phyloP scores from a whole-genome alignment of 2,888 invertebrate species.

The Pegoplata infirma region DNA sequence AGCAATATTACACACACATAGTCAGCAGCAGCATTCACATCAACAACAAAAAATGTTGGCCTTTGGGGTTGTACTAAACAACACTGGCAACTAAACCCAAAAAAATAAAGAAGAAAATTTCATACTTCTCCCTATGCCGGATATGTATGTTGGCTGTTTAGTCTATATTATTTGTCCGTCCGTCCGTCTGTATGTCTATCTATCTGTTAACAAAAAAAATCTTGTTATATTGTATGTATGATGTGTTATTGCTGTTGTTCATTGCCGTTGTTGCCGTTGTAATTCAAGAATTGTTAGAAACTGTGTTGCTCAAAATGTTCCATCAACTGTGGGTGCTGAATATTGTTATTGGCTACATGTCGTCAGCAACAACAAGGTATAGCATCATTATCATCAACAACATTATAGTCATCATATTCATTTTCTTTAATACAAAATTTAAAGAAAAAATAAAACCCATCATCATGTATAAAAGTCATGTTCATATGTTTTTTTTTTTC shows the following conservation, averaged over 20 bases:
- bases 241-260: constrained; percentile 12
- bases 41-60: constrained; percentile 41
- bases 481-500: constrained; percentile 43
- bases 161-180: too few species aligned
- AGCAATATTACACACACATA: background rate
- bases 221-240: constrained; percentile 4
- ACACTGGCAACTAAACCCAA: constrained; percentile 22
- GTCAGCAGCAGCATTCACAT: constrained; percentile 21
- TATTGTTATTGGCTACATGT: constrained; percentile 61
- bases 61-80: constrained; percentile 50
- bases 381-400: constrained; percentile 34
- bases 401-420: constrained; percentile 43
- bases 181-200: constrained; percentile 8
- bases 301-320: constrained; percentile 27
- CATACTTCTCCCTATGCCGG: constrained; percentile 20
- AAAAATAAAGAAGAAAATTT: background rate
- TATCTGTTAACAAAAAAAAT: constrained; percentile 31
- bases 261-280: too few species aligned
- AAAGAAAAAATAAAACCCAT: constrained; percentile 12
- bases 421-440: constrained; percentile 20
- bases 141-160: constrained; percentile 46
- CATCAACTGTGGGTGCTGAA: constrained; percentile 59
- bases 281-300: constrained; percentile 42
- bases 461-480: constrained; percentile 59
- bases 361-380: constrained; percentile 53